These are phyloP conservation scores for Thunnus albacares DNA, from an alignment of 2,797 vertebrate species.

Conservation along the genomic window DNA sequence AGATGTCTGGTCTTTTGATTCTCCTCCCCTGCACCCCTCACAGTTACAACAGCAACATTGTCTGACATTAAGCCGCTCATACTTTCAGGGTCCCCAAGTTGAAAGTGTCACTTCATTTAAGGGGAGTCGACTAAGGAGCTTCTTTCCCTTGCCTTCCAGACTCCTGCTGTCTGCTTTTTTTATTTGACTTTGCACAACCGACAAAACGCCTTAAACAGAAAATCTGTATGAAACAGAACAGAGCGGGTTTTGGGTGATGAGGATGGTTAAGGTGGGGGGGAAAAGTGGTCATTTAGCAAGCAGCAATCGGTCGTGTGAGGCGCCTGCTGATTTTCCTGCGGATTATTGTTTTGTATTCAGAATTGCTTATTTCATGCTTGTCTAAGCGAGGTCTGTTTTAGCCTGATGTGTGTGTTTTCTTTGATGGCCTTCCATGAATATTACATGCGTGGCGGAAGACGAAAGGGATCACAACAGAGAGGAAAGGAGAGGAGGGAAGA, in stretches of 20 bases:
- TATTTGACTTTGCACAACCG: slow-evolving; percentile 1
- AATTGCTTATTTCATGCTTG: slow-evolving; percentile 69
- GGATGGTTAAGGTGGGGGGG: not conserved
- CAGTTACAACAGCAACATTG: slow-evolving; percentile 50
- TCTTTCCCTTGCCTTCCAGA: slow-evolving; percentile 15
- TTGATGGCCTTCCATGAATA: slow-evolving; percentile 80
- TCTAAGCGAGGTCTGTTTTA: slow-evolving; percentile 58
- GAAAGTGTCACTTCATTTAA: slow-evolving; percentile 71
- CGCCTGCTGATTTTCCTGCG: slow-evolving; percentile 28
- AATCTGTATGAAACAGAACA: not conserved
- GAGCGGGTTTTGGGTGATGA: not conserved
- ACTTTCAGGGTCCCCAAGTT: slow-evolving; percentile 44
- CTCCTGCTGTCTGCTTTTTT: slow-evolving; percentile 25
- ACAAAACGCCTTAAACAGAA: not conserved
- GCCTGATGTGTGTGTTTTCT: slow-evolving; percentile 52
- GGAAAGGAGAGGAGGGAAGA: slow-evolving; percentile 14
- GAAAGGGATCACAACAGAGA: slow-evolving; percentile 48
- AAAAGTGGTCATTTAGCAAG: slow-evolving; percentile 29
- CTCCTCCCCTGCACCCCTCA: slow-evolving; percentile 39
- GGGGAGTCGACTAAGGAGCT: slow-evolving; percentile 49
- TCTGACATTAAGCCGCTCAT: slow-evolving; percentile 73
- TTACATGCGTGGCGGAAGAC: slow-evolving; percentile 64
- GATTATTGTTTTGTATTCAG: slow-evolving; percentile 63
- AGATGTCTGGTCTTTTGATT: slow-evolving; percentile 61
- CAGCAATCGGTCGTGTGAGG: slow-evolving; percentile 7